Evolutionary conservation across 2,113 vertebrate species (phyloP).

Genomic region (Melospiza melodia): DNA sequence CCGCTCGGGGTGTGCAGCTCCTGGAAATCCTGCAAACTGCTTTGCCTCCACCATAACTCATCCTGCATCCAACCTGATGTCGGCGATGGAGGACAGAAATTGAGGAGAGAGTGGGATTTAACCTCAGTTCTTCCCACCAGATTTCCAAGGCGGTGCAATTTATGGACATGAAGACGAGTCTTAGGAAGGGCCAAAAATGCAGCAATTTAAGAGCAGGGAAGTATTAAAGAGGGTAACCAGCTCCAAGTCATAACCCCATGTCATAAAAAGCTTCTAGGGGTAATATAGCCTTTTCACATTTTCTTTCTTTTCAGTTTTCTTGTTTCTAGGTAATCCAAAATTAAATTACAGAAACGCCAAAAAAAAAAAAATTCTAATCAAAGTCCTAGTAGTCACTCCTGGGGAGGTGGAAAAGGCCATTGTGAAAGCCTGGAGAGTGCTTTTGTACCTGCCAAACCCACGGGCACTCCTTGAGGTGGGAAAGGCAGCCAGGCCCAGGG

Average conservation of each 20-base stretch:
- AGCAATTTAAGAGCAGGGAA: background rate
- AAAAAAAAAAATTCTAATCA: background rate
- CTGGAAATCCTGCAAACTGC: background rate
- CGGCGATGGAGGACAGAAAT: background rate
- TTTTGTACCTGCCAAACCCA: background rate
- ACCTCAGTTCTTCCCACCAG: background rate
- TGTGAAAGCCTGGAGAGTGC: background rate
- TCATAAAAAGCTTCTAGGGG: background rate
- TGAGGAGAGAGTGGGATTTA: background rate
- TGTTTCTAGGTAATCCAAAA: background rate
- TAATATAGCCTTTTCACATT: background rate
- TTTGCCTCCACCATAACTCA: background rate
- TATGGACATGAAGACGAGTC: background rate
- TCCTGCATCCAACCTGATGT: background rate
- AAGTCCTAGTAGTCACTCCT: background rate
- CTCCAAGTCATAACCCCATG: background rate
- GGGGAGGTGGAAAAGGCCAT: background rate
- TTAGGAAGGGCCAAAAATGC: background rate
- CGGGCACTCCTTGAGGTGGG: rapidly evolving
- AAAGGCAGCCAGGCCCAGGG: background rate
- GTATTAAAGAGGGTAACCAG: background rate
- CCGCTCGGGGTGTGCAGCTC: background rate
- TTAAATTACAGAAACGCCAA: background rate
- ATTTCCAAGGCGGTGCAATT: background rate
- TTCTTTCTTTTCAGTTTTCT: background rate